phyloP scores from a whole-genome alignment of 1,140 invertebrate genomes.

The Colletes latitarsis region DNA sequence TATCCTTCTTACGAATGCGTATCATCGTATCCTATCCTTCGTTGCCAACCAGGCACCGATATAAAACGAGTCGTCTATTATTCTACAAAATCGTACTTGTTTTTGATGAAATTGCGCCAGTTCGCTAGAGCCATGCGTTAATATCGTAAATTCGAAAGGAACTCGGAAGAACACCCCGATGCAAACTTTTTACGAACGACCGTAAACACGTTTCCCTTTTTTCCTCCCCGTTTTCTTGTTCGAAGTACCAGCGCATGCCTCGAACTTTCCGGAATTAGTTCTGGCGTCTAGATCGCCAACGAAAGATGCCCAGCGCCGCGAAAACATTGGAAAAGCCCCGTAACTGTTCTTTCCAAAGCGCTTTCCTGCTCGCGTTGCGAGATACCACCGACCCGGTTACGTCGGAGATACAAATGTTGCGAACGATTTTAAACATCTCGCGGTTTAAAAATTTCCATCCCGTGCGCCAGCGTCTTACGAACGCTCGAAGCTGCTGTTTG shows the following conservation, averaged over 20 bases:
- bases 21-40: too few species aligned
- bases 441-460: too few species aligned
- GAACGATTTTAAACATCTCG: too few species aligned
- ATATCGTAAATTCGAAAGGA: constrained; percentile 34
- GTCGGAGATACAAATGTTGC: background rate
- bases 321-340: constrained; percentile 27
- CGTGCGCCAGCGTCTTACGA: too few species aligned
- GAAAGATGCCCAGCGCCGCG: constrained; percentile 26
- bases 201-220: constrained; percentile 19
- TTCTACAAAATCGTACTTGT: background rate
- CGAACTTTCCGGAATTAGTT: constrained; percentile 55
- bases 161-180: background rate
- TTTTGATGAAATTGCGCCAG: too few species aligned
- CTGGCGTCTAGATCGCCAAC: constrained; percentile 4
- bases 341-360: constrained; percentile 35
- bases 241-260: background rate
- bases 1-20: background rate
- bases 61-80: too few species aligned
- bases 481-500: constrained; percentile 10
- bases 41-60: too few species aligned
- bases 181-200: constrained; percentile 25
- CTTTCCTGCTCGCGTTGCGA: background rate
- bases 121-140: constrained; percentile 16
- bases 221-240: background rate
- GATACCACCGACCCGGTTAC: constrained; percentile 7